phyloP scores from a whole-genome alignment of 2,113 vertebrate genomes.

The Urocynchramus pylzowi region DNA sequence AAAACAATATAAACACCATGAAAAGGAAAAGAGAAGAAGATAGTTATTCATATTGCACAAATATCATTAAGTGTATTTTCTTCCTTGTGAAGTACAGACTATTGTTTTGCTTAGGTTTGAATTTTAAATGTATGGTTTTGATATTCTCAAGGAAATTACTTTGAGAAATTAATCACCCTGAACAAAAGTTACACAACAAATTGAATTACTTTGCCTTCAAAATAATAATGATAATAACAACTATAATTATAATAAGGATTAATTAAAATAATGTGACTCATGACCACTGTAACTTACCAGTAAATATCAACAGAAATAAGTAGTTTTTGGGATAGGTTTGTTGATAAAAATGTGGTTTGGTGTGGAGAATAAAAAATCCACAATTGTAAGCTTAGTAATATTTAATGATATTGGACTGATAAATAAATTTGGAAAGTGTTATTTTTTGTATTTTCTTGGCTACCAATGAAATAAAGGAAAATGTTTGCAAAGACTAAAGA shows the following conservation, averaged over 20 bases:
- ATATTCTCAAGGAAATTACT: background rate
- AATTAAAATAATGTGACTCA: background rate
- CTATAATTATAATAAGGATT: background rate
- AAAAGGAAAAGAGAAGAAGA: background rate
- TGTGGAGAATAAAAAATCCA: background rate
- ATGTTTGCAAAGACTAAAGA: background rate
- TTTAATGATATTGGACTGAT: background rate
- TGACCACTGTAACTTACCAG: background rate
- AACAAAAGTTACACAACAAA: background rate
- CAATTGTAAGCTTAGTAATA: background rate
- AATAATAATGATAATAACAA: background rate
- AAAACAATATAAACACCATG: background rate
- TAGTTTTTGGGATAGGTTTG: background rate
- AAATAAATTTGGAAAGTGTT: background rate
- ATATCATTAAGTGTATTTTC: background rate
- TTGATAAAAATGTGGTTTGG: background rate
- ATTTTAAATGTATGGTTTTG: background rate
- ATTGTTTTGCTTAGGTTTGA: background rate
- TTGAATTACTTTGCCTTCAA: background rate
- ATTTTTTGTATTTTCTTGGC: background rate
- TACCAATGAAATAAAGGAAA: background rate
- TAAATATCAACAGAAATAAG: background rate
- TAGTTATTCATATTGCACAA: background rate
- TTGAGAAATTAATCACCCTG: background rate
- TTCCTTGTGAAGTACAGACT: background rate